A percentile compares a stretch with the other conserved stretches of the same genome.
Conservation (phyloP, 1,140 invertebrate species). For the Dufourea novaeangliae region DNA sequence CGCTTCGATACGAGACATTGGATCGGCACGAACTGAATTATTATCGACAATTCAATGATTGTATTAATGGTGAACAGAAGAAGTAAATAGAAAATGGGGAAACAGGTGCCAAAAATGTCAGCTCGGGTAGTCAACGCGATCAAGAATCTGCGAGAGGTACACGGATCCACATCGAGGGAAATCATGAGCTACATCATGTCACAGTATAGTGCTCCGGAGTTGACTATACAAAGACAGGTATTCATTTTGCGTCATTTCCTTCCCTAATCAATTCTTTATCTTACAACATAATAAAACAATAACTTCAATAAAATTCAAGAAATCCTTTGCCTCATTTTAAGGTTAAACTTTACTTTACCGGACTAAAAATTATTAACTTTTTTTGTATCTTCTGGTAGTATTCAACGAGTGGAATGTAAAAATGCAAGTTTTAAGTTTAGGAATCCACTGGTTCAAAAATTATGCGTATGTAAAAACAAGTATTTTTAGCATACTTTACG, state of each 20-base stretch:
- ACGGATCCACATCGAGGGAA: conserved; percentile 75
- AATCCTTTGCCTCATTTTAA: too few species aligned
- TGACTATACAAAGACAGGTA: conserved; percentile 71
- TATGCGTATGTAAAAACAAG: too few species aligned
- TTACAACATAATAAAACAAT: too few species aligned
- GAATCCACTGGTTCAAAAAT: too few species aligned
- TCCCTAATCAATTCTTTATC: neutral
- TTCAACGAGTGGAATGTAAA: too few species aligned
- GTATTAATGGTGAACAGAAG: neutral
- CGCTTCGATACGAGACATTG: neutral
- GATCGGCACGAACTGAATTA: neutral
- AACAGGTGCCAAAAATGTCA: conserved; percentile 71
- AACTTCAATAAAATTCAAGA: too few species aligned
- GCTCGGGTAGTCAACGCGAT: conserved; percentile 73
- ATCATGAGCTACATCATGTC: conserved; percentile 76
- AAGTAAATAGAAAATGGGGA: conserved; percentile 55
- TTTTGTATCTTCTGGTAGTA: too few species aligned
- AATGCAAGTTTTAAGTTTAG: too few species aligned
- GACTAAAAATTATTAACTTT: too few species aligned
- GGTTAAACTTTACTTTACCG: too few species aligned
- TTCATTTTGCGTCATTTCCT: neutral
- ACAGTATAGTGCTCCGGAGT: conserved; percentile 67
- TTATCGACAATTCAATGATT: neutral
- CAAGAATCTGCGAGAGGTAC: conserved; percentile 71
- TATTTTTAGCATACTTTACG: too few species aligned